A percentile compares a stretch with the other conserved stretches of the same genome.
phyloP scores from a whole-genome alignment of 2,888 invertebrate genomes.

The Nebria brevicollis region DNA sequence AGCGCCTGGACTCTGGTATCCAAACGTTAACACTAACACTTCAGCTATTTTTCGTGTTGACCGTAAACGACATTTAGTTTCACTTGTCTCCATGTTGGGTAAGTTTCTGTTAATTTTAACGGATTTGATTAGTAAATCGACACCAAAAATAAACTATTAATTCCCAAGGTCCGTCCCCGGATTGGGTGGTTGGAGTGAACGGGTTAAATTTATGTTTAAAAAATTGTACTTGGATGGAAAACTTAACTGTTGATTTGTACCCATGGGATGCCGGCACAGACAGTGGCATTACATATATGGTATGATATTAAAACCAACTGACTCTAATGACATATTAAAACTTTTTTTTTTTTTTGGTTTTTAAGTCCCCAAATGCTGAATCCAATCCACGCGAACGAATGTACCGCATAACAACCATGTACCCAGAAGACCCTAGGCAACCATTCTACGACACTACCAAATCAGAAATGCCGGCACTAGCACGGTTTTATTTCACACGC shows the following conservation, averaged over 20 bases:
- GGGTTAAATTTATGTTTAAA: conserved; percentile 86
- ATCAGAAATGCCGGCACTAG: conserved; percentile 80
- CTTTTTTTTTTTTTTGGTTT: conserved; percentile 28
- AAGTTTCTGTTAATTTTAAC: conserved; percentile 49
- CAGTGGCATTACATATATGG: conserved; percentile 90
- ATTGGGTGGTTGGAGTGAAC: conserved; percentile 96
- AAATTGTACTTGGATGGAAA: conserved; percentile 93
- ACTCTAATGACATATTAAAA: background rate
- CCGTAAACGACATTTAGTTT: conserved; percentile 84
- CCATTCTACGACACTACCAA: conserved; percentile 87
- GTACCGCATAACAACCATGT: conserved; percentile 87
- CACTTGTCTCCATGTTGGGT: conserved; percentile 89
- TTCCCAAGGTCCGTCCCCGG: conserved; percentile 87
- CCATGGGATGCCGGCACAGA: conserved; percentile 98
- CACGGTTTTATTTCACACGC: conserved; percentile 80
- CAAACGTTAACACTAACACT: conserved; percentile 86
- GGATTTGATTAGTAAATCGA: background rate
- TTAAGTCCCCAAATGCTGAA: conserved; percentile 81
- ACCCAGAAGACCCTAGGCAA: conserved; percentile 89
- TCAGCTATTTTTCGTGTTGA: conserved; percentile 85
- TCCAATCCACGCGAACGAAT: conserved; percentile 85
- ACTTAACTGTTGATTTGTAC: conserved; percentile 83
- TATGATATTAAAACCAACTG: conserved; percentile 57
- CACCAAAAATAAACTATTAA: background rate
- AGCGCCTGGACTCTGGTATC: conserved; percentile 90